Evolutionary conservation across 1,140 invertebrate species (phyloP).

Genomic region (Trichoplusia ni): DNA sequence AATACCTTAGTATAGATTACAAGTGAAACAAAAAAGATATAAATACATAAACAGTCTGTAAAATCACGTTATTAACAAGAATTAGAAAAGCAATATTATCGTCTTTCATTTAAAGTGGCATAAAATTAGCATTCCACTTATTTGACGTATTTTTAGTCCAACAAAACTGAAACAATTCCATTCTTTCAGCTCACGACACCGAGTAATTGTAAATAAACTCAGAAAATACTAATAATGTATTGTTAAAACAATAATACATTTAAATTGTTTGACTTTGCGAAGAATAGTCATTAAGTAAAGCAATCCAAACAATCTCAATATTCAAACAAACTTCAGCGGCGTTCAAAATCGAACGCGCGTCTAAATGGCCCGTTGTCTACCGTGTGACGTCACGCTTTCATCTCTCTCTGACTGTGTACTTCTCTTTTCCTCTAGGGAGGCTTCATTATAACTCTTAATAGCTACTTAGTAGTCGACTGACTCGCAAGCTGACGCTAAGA

Average conservation of each 20-base stretch:
- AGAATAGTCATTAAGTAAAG: not conserved
- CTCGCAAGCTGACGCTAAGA: conserved; percentile 8
- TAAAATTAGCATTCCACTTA: too few species aligned
- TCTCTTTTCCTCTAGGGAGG: not conserved
- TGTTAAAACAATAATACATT: not conserved
- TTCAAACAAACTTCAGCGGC: conserved; percentile 1
- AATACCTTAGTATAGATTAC: too few species aligned
- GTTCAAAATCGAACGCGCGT: not conserved
- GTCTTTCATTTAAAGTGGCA: too few species aligned
- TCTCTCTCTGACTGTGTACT: not conserved
- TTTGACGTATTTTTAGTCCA: too few species aligned
- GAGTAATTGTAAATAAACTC: not conserved
- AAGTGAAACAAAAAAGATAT: too few species aligned
- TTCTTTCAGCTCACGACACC: too few species aligned
- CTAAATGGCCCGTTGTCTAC: not conserved
- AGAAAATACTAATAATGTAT: not conserved
- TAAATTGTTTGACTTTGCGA: not conserved
- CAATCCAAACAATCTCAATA: not conserved
- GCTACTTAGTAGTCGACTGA: conserved; percentile 21
- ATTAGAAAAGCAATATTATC: too few species aligned
- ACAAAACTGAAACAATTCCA: too few species aligned
- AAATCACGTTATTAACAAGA: too few species aligned
- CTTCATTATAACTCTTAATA: conserved; percentile 4
- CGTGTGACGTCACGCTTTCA: not conserved
- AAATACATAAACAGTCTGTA: too few species aligned